Conservation (phyloP, 53 echinoderm and acorn worm genomes). For the Paelopatides confundens region DNA sequence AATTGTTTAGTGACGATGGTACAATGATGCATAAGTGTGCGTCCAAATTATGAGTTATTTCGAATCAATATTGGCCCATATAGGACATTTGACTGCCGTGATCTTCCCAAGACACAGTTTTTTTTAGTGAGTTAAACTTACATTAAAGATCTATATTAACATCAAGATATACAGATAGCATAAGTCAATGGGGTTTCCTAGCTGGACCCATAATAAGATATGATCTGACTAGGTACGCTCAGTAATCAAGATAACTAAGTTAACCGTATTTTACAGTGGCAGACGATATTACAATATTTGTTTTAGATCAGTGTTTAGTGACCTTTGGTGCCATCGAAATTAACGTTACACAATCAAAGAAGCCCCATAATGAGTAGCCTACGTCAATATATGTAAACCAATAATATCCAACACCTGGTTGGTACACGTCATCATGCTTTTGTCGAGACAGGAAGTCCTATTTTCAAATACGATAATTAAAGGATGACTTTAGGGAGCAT, state of each 20-base stretch:
- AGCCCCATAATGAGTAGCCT: not conserved
- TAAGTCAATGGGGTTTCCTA: too few relatives aligned
- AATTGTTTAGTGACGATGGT: too few relatives aligned
- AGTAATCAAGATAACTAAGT: not conserved
- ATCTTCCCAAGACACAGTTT: too few relatives aligned
- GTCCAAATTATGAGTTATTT: too few relatives aligned
- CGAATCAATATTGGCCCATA: too few relatives aligned
- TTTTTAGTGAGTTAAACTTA: too few relatives aligned
- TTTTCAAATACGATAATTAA: not conserved
- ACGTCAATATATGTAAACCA: not conserved
- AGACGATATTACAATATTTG: not conserved
- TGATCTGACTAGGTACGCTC: constrained; percentile 9
- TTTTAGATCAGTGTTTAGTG: not conserved
- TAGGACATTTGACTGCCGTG: too few relatives aligned
- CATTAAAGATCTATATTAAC: too few relatives aligned
- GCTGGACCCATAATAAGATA: too few relatives aligned
- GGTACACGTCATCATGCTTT: not conserved
- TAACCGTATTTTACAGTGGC: constrained; percentile 40
- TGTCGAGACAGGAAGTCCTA: not conserved
- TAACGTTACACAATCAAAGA: not conserved
- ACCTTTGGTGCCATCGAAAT: constrained; percentile 10
- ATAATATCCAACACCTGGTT: not conserved
- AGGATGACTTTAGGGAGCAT: too few relatives aligned
- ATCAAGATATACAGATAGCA: too few relatives aligned
- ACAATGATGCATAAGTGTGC: too few relatives aligned